Conservation (phyloP, 1,140 invertebrate species). For the Mya arenaria region DNA sequence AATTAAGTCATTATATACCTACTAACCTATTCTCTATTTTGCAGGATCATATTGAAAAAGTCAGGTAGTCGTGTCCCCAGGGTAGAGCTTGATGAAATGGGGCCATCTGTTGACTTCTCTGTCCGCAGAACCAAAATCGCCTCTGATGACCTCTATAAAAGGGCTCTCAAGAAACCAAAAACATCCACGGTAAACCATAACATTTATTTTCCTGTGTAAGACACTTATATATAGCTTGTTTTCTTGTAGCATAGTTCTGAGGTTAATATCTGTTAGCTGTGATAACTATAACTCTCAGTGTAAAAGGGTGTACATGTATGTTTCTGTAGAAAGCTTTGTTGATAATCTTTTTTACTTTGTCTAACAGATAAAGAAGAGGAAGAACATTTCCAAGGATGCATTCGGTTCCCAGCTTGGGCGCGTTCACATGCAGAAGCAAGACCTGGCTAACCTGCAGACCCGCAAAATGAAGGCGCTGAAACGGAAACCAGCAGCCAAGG, state of each 20-base stretch:
- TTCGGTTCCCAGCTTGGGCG: slow-evolving; percentile 95
- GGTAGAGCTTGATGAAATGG: slow-evolving; percentile 96
- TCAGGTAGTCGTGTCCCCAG: slow-evolving; percentile 92
- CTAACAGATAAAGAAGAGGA: slow-evolving; percentile 89
- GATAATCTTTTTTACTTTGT: not conserved
- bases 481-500: slow-evolving; percentile 32
- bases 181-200: slow-evolving; percentile 86
- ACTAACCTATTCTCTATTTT: too few relatives aligned
- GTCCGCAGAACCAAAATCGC: slow-evolving; percentile 93
- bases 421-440: slow-evolving; percentile 95
- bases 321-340: too few relatives aligned
- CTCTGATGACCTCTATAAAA: slow-evolving; percentile 94
- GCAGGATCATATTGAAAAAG: slow-evolving; percentile 93
- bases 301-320: too few relatives aligned
- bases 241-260: not conserved
- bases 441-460: slow-evolving; percentile 92
- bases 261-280: not conserved
- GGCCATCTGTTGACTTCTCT: slow-evolving; percentile 94
- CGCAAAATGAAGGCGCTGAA: slow-evolving; percentile 95
- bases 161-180: slow-evolving; percentile 92
- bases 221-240: not conserved
- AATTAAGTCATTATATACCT: too few relatives aligned
- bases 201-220: not conserved
- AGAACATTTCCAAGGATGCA: slow-evolving; percentile 93
- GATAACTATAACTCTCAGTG: too few relatives aligned